Evolutionary conservation across 2,797 vertebrate species (phyloP), one percentile per base, ranked within the genome.

Genomic region (Aselliscus stoliczkanus): DNA sequence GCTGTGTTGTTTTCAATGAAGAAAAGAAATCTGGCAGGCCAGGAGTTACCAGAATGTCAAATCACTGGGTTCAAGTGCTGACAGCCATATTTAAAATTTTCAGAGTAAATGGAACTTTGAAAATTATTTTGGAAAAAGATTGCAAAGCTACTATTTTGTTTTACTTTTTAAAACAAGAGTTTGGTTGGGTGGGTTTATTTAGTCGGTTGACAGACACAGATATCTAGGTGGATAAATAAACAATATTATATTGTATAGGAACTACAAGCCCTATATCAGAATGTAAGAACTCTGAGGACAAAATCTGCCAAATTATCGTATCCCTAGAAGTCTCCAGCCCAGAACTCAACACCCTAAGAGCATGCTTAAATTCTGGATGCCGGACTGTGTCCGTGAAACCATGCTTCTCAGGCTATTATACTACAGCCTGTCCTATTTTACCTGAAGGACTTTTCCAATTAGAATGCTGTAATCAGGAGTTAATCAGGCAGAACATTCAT

Each of bases 391-490:
- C 81, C 81, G 39, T 6, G 29, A 96, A 96, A 52, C 31, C 75
- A 2, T 11, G 67, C 44, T 56, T 73, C 89, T 94, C 25, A 23
- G 90, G n/a, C 85, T 80, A 14, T 97, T 93, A 76, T 77, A 20
- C 52, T n/a, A 67, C 27, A 95, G 65, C 79, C 94, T 94, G 93
- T 89, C 86, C 88, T 93, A 75, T 96, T 96, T 95, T 94, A 96
- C 94, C 95, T 96, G 82, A 96, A 97, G 95, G 96, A 95, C 97
- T 97, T 97, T 98, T 97, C 95, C 93, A 97, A 95, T 97, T 97
- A 97, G 93, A 96, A 95, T 94, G 77, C 70, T 94, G 91, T 97
- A 96, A 97, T 97, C 92, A 0, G 85, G 96, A 97, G 94, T 97
- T 97, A 98, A 97, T 97, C 97, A 96, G 79, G 93, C 96, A 97